Evolutionary conservation across 2,888 invertebrate genomes (phyloP).

Genomic region (Nesidiocoris tenuis): DNA sequence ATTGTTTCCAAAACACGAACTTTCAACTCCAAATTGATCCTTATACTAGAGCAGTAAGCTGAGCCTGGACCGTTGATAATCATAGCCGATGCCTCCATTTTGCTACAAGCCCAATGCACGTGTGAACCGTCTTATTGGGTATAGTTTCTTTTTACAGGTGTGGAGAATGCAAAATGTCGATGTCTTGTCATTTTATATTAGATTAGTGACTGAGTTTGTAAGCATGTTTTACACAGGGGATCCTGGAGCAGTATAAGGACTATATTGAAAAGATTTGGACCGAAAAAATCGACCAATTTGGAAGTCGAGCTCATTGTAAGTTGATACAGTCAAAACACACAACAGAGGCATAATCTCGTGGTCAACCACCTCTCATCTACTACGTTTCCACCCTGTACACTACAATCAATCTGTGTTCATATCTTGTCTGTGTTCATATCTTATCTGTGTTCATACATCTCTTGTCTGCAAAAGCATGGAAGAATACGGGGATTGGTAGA

Average conservation of each 20-base stretch:
- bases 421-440: too few species aligned
- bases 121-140: too few species aligned
- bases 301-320: slow-evolving; percentile 87
- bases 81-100: too few species aligned
- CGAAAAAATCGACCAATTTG: slow-evolving; percentile 83
- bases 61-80: too few species aligned
- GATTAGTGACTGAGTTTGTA: slow-evolving; percentile 48
- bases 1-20: too few species aligned
- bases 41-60: too few species aligned
- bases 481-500: too few species aligned
- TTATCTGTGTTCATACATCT: too few species aligned
- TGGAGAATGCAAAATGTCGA: background rate
- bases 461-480: too few species aligned
- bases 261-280: slow-evolving; percentile 81
- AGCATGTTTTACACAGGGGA: slow-evolving; percentile 66
- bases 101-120: too few species aligned
- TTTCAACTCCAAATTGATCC: too few species aligned
- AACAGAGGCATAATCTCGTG: background rate
- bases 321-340: slow-evolving; percentile 51
- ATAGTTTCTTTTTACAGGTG: too few species aligned
- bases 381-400: background rate
- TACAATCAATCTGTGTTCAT: background rate
- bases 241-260: slow-evolving; percentile 81
- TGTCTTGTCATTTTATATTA: background rate
- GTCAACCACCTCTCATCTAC: background rate